Conservation (phyloP, 1,140 invertebrate genomes). For the Drosophila insularis region DNA sequence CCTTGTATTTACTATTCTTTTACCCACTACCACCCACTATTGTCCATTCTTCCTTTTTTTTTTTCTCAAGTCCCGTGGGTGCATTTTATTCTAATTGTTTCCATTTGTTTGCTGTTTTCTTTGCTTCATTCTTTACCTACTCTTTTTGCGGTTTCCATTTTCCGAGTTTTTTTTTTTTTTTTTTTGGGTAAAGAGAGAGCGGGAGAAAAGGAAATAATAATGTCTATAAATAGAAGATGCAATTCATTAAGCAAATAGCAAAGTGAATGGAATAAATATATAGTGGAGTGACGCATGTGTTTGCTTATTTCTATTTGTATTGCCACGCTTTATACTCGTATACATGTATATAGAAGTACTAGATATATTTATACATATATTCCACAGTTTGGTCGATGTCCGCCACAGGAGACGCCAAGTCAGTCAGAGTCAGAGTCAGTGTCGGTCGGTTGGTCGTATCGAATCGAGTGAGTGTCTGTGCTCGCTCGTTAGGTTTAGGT, state of each 20-base stretch:
- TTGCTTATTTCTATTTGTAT: constrained; percentile 67
- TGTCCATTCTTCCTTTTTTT: constrained; percentile 1
- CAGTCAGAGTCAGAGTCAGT: constrained; percentile 16
- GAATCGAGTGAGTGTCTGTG: constrained; percentile 21
- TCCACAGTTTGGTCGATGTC: constrained; percentile 56
- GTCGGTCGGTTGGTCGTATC: neutral
- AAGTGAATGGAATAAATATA: constrained; percentile 31
- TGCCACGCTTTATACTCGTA: constrained; percentile 72
- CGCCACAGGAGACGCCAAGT: constrained; percentile 63
- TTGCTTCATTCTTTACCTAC: constrained; percentile 3
- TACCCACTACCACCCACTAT: neutral
- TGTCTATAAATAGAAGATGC: constrained; percentile 53
- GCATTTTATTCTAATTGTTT: constrained; percentile 78
- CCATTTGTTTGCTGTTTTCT: constrained; percentile 60
- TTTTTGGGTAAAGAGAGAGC: constrained; percentile 49
- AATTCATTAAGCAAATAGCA: constrained; percentile 65
- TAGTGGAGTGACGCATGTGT: constrained; percentile 35
- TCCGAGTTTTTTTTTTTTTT: constrained; percentile 17
- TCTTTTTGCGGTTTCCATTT: constrained; percentile 11
- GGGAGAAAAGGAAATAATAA: constrained; percentile 40
- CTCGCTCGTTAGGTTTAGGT: constrained; percentile 48
- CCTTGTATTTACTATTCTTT: neutral
- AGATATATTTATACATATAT: neutral
- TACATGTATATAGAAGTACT: neutral
- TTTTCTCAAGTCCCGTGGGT: constrained; percentile 54